Conservation (phyloP, 2,888 invertebrate genomes). For the Caenorhabditis drosophilae region DNA sequence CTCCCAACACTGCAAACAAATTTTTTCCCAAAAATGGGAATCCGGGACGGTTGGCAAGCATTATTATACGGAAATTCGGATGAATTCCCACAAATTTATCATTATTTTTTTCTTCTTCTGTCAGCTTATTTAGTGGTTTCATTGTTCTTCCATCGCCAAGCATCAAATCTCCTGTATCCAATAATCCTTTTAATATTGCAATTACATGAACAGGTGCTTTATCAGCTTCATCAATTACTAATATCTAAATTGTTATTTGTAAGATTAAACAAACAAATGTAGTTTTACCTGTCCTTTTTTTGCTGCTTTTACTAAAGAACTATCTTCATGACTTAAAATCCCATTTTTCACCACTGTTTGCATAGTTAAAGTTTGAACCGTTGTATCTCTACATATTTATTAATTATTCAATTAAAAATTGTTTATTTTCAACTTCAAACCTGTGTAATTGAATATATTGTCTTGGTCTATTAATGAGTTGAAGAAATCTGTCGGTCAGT, state of each 20-base stretch:
- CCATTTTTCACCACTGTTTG: constrained; percentile 90
- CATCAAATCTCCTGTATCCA: constrained; percentile 82
- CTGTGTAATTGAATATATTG: constrained; percentile 90
- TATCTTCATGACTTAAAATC: constrained; percentile 88
- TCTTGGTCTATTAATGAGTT: constrained; percentile 85
- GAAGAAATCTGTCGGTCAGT: constrained; percentile 86
- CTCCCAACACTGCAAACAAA: constrained; percentile 74
- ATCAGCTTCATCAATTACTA: constrained; percentile 95
- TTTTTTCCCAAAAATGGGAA: constrained; percentile 85
- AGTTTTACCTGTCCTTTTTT: constrained; percentile 86
- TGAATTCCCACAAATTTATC: constrained; percentile 78
- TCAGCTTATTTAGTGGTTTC: constrained; percentile 71
- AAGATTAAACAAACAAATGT: too few relatives aligned
- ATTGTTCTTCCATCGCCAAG: constrained; percentile 90
- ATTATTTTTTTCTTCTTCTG: constrained; percentile 32
- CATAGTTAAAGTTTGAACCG: constrained; percentile 88
- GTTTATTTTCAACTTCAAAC: constrained; percentile 54
- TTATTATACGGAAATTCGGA: constrained; percentile 88
- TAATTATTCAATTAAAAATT: not conserved
- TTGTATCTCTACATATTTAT: constrained; percentile 79
- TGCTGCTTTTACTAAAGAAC: constrained; percentile 87
- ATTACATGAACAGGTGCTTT: constrained; percentile 97
- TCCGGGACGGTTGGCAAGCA: constrained; percentile 92
- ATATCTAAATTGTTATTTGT: too few relatives aligned
- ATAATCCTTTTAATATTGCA: constrained; percentile 90